A percentile compares a stretch with the other conserved stretches of the same genome.
These are phyloP conservation scores for Macrobrachium rosenbergii DNA, from an alignment of 1,140 invertebrate genomes.

Conservation along the genomic window DNA sequence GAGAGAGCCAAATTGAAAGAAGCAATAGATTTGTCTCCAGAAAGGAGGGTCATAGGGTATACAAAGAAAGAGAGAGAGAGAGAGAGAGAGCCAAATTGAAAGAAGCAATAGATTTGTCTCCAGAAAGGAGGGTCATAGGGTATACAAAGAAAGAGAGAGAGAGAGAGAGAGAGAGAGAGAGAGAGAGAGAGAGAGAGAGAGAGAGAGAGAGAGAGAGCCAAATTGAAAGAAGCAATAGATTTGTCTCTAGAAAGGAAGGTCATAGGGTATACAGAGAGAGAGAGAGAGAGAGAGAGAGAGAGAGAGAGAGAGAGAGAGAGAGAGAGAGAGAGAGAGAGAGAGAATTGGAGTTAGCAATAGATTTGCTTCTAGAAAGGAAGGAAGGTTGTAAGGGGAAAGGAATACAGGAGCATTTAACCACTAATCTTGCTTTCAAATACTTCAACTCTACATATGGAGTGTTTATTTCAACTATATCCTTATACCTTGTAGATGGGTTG, in stretches of 20 bases:
- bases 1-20: too few species aligned
- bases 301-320: not conserved
- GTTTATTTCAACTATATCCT: not conserved
- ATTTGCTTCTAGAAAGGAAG: not conserved
- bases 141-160: too few species aligned
- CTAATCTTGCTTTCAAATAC: not conserved
- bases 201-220: constrained; percentile 40
- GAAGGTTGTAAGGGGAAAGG: not conserved
- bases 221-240: too few species aligned
- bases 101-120: too few species aligned
- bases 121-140: too few species aligned
- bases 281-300: constrained; percentile 23
- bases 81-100: too few species aligned
- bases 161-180: not conserved
- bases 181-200: constrained; percentile 40
- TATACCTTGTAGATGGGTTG: not conserved
- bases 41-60: too few species aligned
- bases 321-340: constrained; percentile 4
- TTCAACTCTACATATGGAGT: not conserved
- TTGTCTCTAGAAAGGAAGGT: not conserved
- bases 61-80: too few species aligned
- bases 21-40: too few species aligned
- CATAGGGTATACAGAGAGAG: too few species aligned
- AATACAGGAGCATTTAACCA: not conserved
- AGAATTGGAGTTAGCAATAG: not conserved